phyloP scores from a whole-genome alignment of 2,113 vertebrate species.

The Clarias magur region DNA sequence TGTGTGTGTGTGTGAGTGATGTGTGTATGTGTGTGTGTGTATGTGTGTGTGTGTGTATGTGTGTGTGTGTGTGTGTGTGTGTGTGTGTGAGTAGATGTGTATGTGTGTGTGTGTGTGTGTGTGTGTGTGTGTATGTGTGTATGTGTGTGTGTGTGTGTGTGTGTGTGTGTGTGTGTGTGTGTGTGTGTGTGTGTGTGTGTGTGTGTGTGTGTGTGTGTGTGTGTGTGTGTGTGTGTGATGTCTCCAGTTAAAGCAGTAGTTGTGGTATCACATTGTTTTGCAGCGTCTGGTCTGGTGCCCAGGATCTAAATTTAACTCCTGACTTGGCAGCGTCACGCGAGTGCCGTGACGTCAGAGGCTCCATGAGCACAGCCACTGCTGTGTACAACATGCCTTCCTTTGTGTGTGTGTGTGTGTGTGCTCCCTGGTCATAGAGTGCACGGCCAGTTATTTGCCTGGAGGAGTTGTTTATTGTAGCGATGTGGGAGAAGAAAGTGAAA shows the following conservation, averaged over 20 bases:
- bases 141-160: too few species aligned
- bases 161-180: too few species aligned
- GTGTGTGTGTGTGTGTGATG: constrained; percentile 25
- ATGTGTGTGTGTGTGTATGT: too few species aligned
- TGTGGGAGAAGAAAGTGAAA: constrained; percentile 33
- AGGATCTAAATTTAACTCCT: constrained; percentile 60
- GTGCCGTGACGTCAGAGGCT: constrained; percentile 56
- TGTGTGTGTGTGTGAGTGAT: too few species aligned
- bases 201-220: too few species aligned
- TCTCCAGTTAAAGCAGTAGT: constrained; percentile 52
- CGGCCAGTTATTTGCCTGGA: constrained; percentile 43
- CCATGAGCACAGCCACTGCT: constrained; percentile 48
- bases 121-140: too few species aligned
- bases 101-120: too few species aligned
- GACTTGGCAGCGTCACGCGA: constrained; percentile 56
- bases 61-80: too few species aligned
- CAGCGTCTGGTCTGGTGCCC: constrained; percentile 57
- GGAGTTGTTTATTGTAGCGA: constrained; percentile 36
- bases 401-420: constrained; percentile 10
- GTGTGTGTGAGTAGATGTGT: too few species aligned
- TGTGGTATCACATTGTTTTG: constrained; percentile 60
- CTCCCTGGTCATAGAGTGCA: constrained; percentile 22
- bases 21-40: too few species aligned
- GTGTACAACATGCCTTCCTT: constrained; percentile 48
- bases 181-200: too few species aligned